Base-by-base conservation (phyloP, 2,113 vertebrate genomes). In the Egretta garzetta region DNA sequence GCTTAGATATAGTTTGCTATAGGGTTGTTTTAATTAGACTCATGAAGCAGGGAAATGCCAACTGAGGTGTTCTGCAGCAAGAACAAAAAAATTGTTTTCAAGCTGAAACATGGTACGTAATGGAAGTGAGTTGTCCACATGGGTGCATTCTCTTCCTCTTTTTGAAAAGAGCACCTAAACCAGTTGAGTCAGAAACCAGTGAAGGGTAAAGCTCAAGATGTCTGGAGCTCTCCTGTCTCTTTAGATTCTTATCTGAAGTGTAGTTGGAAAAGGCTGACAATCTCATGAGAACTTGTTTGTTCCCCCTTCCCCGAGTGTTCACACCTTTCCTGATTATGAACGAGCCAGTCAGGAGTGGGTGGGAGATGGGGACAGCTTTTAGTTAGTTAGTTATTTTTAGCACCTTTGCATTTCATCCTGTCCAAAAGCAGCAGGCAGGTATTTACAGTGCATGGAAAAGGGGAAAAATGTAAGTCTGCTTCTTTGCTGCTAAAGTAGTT, bases 121-220 rank as follows among this genome's bases (percentile, higher is more conserved):
- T 92, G 86, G 74, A 91, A 90, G 24, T 56, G 33, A 70, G 50
- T 52, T 96, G 93, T 95, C 95, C 91, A 96, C 84, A 66, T 81
- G 91, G 70, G 53, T 96, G 86, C 91, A 94, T 96, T 96, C 73
- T 94, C 70, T 37, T 94, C 66, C 53, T 85, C 82, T 53, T 84
- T 94, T 90, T 95, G 62, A 93, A 91, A 41, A 66, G 8, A 76
- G n/a, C 50, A 80, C n/a, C 70, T 85, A 62, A 94, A 85, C 67
- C 59, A 95, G 70, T 90, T 87, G 72, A 93, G 67, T 93, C 77
- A 96, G 68, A 82, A 96, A 76, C 37, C 56, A 96, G 63, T 80
- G 93, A 94, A 91, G 70, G 43, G 68, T 94, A 91, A 93, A 93
- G n/a, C 92, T 83, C 53, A 76, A 68, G 86, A 87, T 81, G 80